Evolutionary conservation across 2,888 invertebrate species (phyloP), one percentile per base, ranked within the genome.

Genomic region (Micropterix aruncella): DNA sequence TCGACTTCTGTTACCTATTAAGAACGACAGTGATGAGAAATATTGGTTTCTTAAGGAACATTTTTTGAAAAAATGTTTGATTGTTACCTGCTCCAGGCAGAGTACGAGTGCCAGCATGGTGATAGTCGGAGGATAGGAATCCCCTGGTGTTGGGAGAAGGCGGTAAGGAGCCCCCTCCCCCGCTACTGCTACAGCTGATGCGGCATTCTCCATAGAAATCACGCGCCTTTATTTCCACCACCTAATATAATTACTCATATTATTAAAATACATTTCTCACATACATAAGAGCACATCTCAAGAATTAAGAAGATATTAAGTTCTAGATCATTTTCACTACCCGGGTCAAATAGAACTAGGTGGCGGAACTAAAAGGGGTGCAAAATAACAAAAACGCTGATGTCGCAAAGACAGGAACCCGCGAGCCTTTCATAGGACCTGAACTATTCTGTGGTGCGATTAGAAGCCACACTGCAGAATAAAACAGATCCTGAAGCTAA

Each of bases 131-230:
- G 5, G 27, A 7, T 12, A 27, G 12, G 27, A 7, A 27, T 7
- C 27, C 12, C 12, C 74, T 63, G 37, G 77, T 70, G 60, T 74
- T 74, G 47, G 77, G 77, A 53, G 77, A 76, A 1, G 77, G 77
- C 42, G 77, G 77, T 55, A 77, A 62, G 52, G 74, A 70, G 52
- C 58, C 57, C 53, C 57, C 51, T 47, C 54, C 48, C 3, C 42
- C 40, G 15, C 44, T 44, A 9, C 46, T 40, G 18, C 40, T 44
- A 19, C 46, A 42, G n/a, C 50, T 47, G 38, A 50, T 46, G 14
- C 50, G 47, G 2, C 50, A 47, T 41, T 49, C 50, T 17, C 47
- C 46, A 40, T 46, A 48, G 18, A 49, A 37, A 27, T 50, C 50
- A 16, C 47, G 43, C n/a, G 47, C 18, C 17, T 48, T 50, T 19